Evolutionary conservation across 2,797 vertebrate genomes (phyloP).

Genomic region (Danio choprae): DNA sequence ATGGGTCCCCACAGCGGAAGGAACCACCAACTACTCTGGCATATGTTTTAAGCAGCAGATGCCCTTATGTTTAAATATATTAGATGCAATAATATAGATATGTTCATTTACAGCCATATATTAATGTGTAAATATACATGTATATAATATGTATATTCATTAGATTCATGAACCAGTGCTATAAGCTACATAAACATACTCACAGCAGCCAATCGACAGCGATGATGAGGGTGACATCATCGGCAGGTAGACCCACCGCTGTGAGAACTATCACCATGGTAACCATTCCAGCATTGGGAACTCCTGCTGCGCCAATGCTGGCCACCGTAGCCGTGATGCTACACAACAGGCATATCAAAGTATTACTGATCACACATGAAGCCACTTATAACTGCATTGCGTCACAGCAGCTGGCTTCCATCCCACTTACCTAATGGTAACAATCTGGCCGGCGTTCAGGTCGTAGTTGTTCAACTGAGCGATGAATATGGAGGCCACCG

Average conservation of each 20-base stretch:
- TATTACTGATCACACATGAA: conserved; percentile 20
- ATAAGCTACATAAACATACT: conserved; percentile 79
- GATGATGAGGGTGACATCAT: conserved; percentile 94
- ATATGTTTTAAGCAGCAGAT: too few species aligned
- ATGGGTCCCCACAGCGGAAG: too few species aligned
- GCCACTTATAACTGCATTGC: neutral
- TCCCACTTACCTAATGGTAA: conserved; percentile 90
- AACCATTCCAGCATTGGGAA: conserved; percentile 95
- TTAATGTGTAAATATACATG: too few species aligned
- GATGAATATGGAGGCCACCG: conserved; percentile 95
- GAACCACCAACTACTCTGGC: too few species aligned
- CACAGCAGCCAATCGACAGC: conserved; percentile 99
- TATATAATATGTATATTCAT: too few species aligned
- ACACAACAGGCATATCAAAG: conserved; percentile 49
- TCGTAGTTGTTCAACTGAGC: conserved; percentile 90
- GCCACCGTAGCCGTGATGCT: conserved; percentile 96
- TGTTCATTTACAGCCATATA: too few species aligned
- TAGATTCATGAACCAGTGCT: too few species aligned
- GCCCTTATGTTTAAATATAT: too few species aligned
- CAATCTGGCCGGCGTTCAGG: conserved; percentile 90
- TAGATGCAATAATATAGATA: too few species aligned
- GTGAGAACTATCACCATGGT: conserved; percentile 99
- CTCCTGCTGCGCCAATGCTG: conserved; percentile 94
- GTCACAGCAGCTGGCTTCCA: neutral
- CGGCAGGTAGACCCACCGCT: conserved; percentile 91